phyloP scores from a whole-genome alignment of 2,888 invertebrate genomes.

The Erebia palarica region DNA sequence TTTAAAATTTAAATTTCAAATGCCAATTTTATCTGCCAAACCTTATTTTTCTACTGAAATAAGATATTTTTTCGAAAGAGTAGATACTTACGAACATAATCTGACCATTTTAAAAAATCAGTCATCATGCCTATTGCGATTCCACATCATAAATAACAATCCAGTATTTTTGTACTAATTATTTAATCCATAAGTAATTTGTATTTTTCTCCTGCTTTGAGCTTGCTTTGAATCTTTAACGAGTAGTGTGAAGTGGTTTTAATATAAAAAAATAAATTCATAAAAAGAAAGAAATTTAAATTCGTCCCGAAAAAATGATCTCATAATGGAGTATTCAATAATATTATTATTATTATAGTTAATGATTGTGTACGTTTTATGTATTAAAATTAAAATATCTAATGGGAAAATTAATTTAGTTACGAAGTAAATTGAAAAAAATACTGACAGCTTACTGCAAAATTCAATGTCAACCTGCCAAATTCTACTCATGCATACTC shows the following conservation, averaged over 20 bases:
- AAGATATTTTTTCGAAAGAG: no score
- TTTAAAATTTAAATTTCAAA: no score
- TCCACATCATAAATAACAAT: conserved; percentile 29
- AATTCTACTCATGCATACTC: not conserved
- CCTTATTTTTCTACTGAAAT: no score
- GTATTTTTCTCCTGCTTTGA: conserved; percentile 26
- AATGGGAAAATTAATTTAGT: not conserved
- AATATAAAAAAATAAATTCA: conserved; percentile 20
- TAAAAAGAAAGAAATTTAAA: conserved; percentile 9
- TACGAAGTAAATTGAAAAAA: not conserved
- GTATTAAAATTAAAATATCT: not conserved
- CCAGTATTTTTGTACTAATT: conserved; percentile 43
- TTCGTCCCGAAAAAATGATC: conserved; percentile 2
- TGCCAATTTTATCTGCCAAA: no score
- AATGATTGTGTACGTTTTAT: conserved; percentile 24
- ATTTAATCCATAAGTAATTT: conserved; percentile 31
- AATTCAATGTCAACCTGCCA: not conserved
- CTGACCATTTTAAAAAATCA: no score
- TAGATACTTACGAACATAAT: no score
- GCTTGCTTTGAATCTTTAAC: conserved; percentile 19
- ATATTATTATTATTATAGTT: not conserved
- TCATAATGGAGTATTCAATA: conserved; percentile 10
- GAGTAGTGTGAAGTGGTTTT: conserved; percentile 33
- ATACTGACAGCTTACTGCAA: not conserved
- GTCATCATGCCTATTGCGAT: no score